Conservation (phyloP, 2,113 vertebrate species). For the Scolopax mira region DNA sequence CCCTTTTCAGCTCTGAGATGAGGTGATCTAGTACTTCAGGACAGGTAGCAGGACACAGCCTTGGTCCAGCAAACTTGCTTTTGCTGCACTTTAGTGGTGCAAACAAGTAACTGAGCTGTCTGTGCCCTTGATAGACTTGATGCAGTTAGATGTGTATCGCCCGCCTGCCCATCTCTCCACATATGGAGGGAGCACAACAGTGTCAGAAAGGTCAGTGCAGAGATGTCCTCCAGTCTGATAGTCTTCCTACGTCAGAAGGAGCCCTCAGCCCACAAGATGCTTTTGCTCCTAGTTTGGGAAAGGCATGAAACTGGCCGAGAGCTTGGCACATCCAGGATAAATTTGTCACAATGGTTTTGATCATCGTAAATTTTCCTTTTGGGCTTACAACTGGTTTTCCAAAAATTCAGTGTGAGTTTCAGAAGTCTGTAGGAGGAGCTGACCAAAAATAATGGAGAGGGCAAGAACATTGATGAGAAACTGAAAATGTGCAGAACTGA, state of each 20-base stretch:
- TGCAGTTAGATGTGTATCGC: accelerated
- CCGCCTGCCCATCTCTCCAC: not conserved
- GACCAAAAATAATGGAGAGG: not conserved
- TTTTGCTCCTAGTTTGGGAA: not conserved
- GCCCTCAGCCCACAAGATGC: not conserved
- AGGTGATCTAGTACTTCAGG: not conserved
- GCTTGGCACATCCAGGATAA: not conserved
- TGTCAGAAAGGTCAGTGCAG: not conserved
- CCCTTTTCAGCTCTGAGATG: not conserved
- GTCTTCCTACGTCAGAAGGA: not conserved
- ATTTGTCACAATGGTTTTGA: not conserved
- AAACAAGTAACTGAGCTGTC: not conserved
- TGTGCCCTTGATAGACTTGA: not conserved
- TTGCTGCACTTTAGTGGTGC: not conserved
- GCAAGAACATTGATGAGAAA: constrained; percentile 29
- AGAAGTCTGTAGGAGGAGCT: not conserved
- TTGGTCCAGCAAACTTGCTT: not conserved
- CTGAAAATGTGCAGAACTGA: constrained; percentile 60
- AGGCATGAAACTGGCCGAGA: not conserved
- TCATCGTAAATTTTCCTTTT: not conserved
- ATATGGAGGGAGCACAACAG: accelerated
- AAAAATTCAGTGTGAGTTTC: not conserved
- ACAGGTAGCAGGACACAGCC: not conserved
- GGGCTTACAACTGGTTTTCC: not conserved
- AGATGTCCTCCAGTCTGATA: not conserved